Conservation (phyloP, 1,140 invertebrate genomes). For the Drosophila willistoni region DNA sequence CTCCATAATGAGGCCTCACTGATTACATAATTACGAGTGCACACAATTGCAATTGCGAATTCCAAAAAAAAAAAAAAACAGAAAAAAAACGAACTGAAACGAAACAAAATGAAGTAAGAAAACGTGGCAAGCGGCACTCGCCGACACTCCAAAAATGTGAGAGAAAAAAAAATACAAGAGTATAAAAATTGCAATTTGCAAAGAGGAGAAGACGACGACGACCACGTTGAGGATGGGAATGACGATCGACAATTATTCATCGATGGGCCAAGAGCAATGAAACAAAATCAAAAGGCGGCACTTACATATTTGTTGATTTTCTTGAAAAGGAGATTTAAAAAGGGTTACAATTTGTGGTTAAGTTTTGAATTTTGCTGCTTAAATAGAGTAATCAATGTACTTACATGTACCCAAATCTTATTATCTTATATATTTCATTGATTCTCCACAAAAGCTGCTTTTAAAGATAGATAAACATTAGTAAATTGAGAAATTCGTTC, state of each 20-base stretch:
- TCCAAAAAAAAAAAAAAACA: slow-evolving; percentile 18
- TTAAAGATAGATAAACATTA: no score
- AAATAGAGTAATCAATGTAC: no score
- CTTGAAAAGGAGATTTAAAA: not conserved
- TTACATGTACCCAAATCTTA: no score
- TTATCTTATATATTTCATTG: no score
- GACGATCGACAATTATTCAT: slow-evolving; percentile 5
- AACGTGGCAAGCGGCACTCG: slow-evolving; percentile 75
- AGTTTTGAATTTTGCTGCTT: no score
- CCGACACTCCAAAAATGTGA: slow-evolving; percentile 67
- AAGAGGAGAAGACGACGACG: slow-evolving; percentile 29
- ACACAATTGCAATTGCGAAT: slow-evolving; percentile 55
- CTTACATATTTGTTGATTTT: not conserved
- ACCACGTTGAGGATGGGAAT: not conserved
- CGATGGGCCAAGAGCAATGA: not conserved
- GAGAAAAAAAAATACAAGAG: slow-evolving; percentile 7
- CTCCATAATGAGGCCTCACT: slow-evolving; percentile 66
- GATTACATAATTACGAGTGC: slow-evolving; percentile 75
- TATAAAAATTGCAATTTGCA: slow-evolving; percentile 27
- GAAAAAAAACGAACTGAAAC: slow-evolving; percentile 25
- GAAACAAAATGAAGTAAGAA: slow-evolving; percentile 70
- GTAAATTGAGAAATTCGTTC: no score
- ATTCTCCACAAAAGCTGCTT: no score
- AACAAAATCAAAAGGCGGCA: not conserved
- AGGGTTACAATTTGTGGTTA: not conserved